Evolutionary conservation across 2,888 invertebrate genomes (phyloP).

Genomic region (Scrobipalpa costella): DNA sequence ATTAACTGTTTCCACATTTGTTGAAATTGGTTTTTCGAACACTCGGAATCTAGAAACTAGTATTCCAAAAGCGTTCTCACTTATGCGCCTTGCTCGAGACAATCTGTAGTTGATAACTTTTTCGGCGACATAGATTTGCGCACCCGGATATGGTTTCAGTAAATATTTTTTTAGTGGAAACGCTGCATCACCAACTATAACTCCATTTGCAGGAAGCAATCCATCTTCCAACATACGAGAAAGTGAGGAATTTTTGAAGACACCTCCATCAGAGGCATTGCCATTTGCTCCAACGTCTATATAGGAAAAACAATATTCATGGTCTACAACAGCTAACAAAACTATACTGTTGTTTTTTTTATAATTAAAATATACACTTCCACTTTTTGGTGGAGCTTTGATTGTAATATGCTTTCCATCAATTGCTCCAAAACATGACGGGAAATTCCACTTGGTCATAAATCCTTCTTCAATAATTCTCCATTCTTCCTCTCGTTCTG

Average conservation of each 20-base stretch:
- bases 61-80: conserved; percentile 38
- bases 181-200: conserved; percentile 23
- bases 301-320: conserved; percentile 23
- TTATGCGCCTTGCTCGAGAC: conserved; percentile 35
- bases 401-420: conserved; percentile 16
- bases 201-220: conserved; percentile 11
- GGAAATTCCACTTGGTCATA: conserved; percentile 21
- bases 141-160: conserved; percentile 39
- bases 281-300: conserved; percentile 35
- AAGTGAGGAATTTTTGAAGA: conserved; percentile 30
- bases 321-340: conserved; percentile 20
- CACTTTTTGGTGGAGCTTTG: conserved; percentile 26
- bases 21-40: conserved; percentile 28
- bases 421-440: conserved; percentile 9
- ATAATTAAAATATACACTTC: conserved; percentile 26
- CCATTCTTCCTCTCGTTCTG: conserved; percentile 29
- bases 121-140: conserved; percentile 29
- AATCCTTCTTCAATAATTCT: conserved; percentile 28
- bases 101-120: conserved; percentile 37
- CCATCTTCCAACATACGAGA: conserved; percentile 27
- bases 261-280: conserved; percentile 33
- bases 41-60: conserved; percentile 34
- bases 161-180: conserved; percentile 9
- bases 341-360: conserved; percentile 30
- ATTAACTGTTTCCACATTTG: conserved; percentile 22